A percentile compares a stretch with the other conserved stretches of the same genome.
These are phyloP conservation scores for Spea hammondii DNA, from an alignment of 2,797 vertebrate genomes.

Conservation along the genomic window DNA sequence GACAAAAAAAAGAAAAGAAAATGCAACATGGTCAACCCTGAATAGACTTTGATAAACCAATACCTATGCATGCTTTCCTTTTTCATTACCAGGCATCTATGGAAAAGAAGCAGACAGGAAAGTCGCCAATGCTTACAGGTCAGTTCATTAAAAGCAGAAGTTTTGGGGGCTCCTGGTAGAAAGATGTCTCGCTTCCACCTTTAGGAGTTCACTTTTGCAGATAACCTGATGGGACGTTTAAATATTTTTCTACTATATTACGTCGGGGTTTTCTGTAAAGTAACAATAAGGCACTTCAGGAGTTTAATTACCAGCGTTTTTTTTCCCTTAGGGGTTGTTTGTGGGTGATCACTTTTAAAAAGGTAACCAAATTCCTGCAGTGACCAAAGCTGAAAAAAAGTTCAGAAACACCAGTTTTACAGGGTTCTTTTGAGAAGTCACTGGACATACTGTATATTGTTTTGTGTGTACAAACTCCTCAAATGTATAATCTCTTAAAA, in stretches of 20 bases:
- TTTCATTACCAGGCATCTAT: constrained; percentile 68
- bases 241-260: too few relatives aligned
- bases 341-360: constrained; percentile 29
- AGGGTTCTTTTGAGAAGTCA: neutral
- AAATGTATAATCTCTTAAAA: constrained; percentile 29
- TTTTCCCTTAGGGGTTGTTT: constrained; percentile 48
- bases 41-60: constrained; percentile 72
- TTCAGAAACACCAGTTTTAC: neutral
- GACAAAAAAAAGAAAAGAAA: constrained; percentile 1
- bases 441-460: neutral
- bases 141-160: constrained; percentile 60
- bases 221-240: constrained; percentile 48
- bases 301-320: constrained; percentile 45
- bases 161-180: constrained; percentile 64
- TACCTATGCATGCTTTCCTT: constrained; percentile 84
- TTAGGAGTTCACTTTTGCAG: constrained; percentile 21
- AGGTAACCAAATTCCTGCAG: constrained; percentile 48
- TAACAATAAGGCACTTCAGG: constrained; percentile 42
- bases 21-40: constrained; percentile 69
- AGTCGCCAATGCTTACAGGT: constrained; percentile 53
- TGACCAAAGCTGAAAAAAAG: constrained; percentile 10
- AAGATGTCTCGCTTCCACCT: constrained; percentile 59
- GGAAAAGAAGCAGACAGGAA: constrained; percentile 55
- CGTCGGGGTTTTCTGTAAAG: neutral
- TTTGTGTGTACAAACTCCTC: neutral